Conservation (phyloP, 2,113 vertebrate genomes). For the Baryphthengus martii region DNA sequence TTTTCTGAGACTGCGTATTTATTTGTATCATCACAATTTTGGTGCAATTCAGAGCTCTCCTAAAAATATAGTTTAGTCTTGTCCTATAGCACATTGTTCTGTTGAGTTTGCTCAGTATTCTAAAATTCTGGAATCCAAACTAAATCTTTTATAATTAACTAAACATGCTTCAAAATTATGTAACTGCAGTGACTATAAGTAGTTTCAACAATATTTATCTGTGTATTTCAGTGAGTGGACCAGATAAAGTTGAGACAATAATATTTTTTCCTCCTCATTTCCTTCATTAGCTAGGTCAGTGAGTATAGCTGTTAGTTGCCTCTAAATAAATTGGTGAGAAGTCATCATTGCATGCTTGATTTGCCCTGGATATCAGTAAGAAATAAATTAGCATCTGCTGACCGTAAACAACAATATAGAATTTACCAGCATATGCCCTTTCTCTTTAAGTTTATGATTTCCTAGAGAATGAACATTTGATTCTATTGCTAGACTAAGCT, state of each 20-base stretch:
- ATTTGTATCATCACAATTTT: neutral
- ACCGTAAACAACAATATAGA: neutral
- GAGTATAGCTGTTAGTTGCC: neutral
- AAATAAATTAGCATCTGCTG: neutral
- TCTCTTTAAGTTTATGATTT: neutral
- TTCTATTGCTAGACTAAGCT: neutral
- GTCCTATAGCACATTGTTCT: neutral
- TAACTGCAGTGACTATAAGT: neutral
- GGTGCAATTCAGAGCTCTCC: neutral
- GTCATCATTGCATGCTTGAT: neutral
- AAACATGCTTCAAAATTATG: neutral
- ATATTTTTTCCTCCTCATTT: neutral
- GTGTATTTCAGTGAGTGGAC: neutral
- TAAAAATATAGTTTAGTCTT: neutral
- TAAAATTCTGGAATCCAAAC: neutral
- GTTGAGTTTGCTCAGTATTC: neutral
- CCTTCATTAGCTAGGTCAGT: neutral
- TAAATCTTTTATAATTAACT: neutral
- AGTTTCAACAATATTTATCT: neutral
- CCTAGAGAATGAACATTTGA: neutral
- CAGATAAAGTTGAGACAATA: neutral
- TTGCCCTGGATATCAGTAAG: neutral
- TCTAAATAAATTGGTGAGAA: neutral
- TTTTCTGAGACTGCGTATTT: neutral
- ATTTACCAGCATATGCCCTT: neutral